Conservation (phyloP, 2,888 invertebrate genomes). For the Agonopterix subpropinquella region DNA sequence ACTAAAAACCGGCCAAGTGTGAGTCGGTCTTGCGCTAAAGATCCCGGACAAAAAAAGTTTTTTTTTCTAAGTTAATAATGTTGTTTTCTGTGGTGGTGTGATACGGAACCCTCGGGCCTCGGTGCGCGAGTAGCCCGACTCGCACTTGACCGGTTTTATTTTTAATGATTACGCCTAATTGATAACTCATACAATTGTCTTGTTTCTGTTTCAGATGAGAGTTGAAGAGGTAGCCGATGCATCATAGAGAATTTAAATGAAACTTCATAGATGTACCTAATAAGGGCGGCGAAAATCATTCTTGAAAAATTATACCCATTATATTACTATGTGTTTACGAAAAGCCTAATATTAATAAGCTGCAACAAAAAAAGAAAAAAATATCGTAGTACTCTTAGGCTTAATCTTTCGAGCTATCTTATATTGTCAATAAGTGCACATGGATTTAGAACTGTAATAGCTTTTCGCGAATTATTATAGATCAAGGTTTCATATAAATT, state of each 20-base stretch:
- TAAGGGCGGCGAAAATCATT: constrained; percentile 63
- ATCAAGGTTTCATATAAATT: constrained; percentile 50
- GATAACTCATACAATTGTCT: not conserved
- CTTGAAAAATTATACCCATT: constrained; percentile 62
- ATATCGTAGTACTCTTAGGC: constrained; percentile 67
- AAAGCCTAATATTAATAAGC: constrained; percentile 65
- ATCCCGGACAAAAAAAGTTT: too few species aligned
- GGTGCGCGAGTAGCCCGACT: too few species aligned
- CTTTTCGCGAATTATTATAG: constrained; percentile 54
- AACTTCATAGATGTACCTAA: constrained; percentile 70
- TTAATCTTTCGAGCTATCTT: constrained; percentile 67
- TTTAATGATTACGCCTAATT: not conserved
- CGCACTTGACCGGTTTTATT: too few species aligned
- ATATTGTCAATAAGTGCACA: constrained; percentile 67
- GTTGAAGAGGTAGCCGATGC: constrained; percentile 67
- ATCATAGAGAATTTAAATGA: constrained; percentile 66
- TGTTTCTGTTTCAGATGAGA: constrained; percentile 60
- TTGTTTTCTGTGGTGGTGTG: too few species aligned
- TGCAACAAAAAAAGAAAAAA: constrained; percentile 54
- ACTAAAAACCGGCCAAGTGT: too few species aligned
- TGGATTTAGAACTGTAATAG: constrained; percentile 59
- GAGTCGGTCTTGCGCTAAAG: too few species aligned
- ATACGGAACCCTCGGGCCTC: too few species aligned
- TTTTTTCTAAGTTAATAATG: too few species aligned
- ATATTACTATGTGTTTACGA: constrained; percentile 64